A percentile compares a stretch with the other conserved stretches of the same genome.
Evolutionary conservation across 2,797 vertebrate genomes (phyloP).

Genomic region (Pangasius macronema): DNA sequence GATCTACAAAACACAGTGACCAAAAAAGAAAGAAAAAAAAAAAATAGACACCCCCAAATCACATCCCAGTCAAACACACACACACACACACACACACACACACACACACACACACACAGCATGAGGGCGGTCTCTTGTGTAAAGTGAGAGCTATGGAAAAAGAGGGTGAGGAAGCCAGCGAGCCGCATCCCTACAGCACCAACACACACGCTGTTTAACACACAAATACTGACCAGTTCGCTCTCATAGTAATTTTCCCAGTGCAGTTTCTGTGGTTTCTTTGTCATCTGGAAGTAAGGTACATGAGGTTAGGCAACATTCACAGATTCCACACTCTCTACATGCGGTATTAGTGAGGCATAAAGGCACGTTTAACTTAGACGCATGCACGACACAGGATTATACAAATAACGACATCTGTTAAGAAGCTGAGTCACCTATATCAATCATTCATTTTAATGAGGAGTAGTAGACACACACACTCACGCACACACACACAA

Average conservation of each 20-base stretch:
- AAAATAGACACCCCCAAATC: constrained; percentile 39
- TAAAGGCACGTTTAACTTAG: constrained; percentile 30
- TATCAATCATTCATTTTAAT: neutral
- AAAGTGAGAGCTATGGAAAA: constrained; percentile 65
- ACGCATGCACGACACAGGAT: neutral
- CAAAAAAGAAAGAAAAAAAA: constrained; percentile 49
- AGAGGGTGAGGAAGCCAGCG: constrained; percentile 61
- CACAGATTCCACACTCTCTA: constrained; percentile 33
- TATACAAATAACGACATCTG: constrained; percentile 3
- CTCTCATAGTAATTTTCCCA: constrained; percentile 97
- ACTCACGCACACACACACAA: neutral
- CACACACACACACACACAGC: constrained; percentile 45
- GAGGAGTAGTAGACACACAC: neutral
- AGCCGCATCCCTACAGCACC: constrained; percentile 51
- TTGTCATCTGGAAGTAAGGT: constrained; percentile 91
- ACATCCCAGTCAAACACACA: constrained; percentile 37
- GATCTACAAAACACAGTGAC: constrained; percentile 56
- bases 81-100: constrained; percentile 43
- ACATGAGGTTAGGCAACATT: constrained; percentile 72
- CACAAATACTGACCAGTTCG: constrained; percentile 91
- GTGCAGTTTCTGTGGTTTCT: constrained; percentile 86
- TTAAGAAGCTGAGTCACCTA: neutral
- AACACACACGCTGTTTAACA: constrained; percentile 59
- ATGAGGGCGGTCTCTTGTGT: constrained; percentile 19
- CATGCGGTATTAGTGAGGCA: constrained; percentile 48